Evolutionary conservation across 2,113 vertebrate species (phyloP).

Genomic region (Carassius gibelio): DNA sequence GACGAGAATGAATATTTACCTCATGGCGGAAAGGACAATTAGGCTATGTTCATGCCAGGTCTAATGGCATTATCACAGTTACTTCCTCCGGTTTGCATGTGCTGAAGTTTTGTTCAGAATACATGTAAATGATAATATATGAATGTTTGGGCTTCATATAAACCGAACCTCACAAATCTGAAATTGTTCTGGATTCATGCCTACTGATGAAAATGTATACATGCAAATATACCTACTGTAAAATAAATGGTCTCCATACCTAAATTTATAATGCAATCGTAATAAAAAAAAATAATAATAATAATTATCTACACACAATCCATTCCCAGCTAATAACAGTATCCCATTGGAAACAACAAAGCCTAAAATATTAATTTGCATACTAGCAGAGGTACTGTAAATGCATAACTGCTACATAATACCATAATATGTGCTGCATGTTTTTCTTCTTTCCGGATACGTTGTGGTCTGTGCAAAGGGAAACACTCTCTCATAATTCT

Average conservation of each 20-base stretch:
- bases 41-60: not conserved
- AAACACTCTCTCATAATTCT: conserved; percentile 68
- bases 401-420: conserved; percentile 4
- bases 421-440: not conserved
- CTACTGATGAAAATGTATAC: no score
- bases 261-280: not conserved
- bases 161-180: no score
- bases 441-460: conserved; percentile 44
- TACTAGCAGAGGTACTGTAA: not conserved
- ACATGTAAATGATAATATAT: not conserved
- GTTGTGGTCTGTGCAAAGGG: conserved; percentile 46
- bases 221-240: no score
- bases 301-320: not conserved
- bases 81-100: not conserved
- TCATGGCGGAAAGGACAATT: no score
- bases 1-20: not conserved
- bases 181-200: no score
- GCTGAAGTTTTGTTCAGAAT: no score
- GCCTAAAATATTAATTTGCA: not conserved
- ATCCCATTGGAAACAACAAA: not conserved
- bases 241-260: no score
- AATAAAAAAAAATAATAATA: not conserved
- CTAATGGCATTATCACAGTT: not conserved
- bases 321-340: not conserved
- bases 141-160: not conserved